Evolutionary conservation across 2,113 vertebrate genomes (phyloP), one percentile per base, ranked within the genome.

Genomic region (Pleuronectes platessa): DNA sequence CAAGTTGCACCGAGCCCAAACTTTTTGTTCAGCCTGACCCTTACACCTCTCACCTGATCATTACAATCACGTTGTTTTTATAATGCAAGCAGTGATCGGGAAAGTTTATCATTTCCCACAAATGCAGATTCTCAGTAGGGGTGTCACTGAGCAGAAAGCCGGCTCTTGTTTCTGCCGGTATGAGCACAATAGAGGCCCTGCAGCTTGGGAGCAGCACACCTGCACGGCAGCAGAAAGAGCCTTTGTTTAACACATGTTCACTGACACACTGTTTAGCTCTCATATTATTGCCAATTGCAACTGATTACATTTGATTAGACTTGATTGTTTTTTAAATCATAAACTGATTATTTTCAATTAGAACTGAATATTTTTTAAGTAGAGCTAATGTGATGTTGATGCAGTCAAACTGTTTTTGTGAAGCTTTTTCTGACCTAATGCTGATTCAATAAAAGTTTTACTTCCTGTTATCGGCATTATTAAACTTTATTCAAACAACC

Each of bases 11-110:
- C 51, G 3, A 66, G 61, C 23, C 18, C 35, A 37, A 53, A 51
- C 26, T 21, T 64, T 70, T 49, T 65, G 2, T 59, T 76, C 56
- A 77, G 3, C 20, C 74, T 51, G 51, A 69, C 20, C 66, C 59
- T 47, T 47, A 47, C 47, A 51, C 47, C 17, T 51, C 14, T 18
- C 4, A 4, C 7, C 2, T 18, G 18, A 51, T 51, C 47, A 51
- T 18, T 17, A 51, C 47, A 51, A 51, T 51, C 47, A 51, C 7
- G 4, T 51, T 51, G 5, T 51, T 51, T 15, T 51, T 0, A 17
- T 27, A 20, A 54, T 54, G 49, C 20, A n/a, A n/a, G 6, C 20
- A 54, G 51, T 9, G 51, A 21, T 10, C 7, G 2, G 14, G 20
- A 8, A 5, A 20, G 21, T n/a, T 10, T 20, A 8, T 9, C 51